Base-by-base conservation (phyloP, 2,888 invertebrate genomes). In the Ennomos erosarius region DNA sequence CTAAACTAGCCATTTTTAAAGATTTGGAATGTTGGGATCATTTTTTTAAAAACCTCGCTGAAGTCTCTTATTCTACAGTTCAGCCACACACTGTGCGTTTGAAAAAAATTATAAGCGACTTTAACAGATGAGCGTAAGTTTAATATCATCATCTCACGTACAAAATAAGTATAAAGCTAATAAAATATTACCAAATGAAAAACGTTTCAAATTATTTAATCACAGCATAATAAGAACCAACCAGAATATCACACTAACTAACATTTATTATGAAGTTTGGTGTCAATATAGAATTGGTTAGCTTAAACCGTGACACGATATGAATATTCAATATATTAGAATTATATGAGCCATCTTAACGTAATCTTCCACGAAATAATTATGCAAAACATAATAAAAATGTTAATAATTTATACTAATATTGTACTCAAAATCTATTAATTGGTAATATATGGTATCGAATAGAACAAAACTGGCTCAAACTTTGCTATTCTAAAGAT, bases 381-480 rank as follows among this genome's bases (percentile, higher is more conserved):
- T 66, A 69, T 75, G 74, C 74, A 73, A 75, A 73, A 71, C 67
- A 74, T 75, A 76, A 82, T 85, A 81, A 82, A 85, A 75, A 85
- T 85, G 83, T 70, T 63, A 85, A 85, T 63, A 85, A 85, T 84
- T 76, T 75, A 79, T 77, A 76, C 76, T 74, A 78, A 82, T 82
- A 79, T 75, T 77, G 73, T 73, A 74, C 71, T 68, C 63, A 49
- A 44, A 59, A 61, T 66, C 68, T 62, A 59, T 70, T 74, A 75
- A 71, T 70, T 68, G 60, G 65, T 66, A 73, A 67, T 65, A 76
- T 71, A 71, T 69, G 66, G 54, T 63, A 70, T 66, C 62, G 45
- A 66, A 59, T 57, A 65, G 54, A 47, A 37, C 67, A 66, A 68
- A 65, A 50, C 61, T 48, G 48, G 58, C 57, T 42, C 26, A 50